Conservation (phyloP, 2,888 invertebrate genomes). For the Agrenia bidenticulata region DNA sequence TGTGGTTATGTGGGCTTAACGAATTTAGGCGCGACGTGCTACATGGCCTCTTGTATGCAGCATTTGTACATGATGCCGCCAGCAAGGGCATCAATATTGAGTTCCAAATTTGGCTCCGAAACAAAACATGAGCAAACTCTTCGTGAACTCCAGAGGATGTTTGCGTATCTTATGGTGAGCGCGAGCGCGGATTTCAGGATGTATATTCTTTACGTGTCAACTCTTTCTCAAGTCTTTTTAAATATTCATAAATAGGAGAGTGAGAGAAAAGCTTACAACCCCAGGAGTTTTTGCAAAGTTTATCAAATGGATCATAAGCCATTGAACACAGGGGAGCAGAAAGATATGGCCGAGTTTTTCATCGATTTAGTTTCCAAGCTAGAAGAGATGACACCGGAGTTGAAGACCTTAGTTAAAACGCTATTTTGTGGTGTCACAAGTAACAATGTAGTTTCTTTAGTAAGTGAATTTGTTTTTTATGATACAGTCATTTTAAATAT, state of each 20-base stretch:
- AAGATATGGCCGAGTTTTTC: slow-evolving; percentile 98
- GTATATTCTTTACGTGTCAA: too few species aligned
- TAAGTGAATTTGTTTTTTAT: too few species aligned
- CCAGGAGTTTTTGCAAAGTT: slow-evolving; percentile 90
- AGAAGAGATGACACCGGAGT: slow-evolving; percentile 84
- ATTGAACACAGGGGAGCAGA: slow-evolving; percentile 92
- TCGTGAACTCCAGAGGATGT: slow-evolving; percentile 88
- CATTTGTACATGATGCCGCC: slow-evolving; percentile 97
- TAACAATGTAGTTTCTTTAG: slow-evolving; percentile 91
- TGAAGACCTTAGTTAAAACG: slow-evolving; percentile 84
- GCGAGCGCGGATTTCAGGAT: not conserved
- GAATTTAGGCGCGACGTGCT: slow-evolving; percentile 93
- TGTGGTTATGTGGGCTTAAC: slow-evolving; percentile 93
- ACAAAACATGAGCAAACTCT: slow-evolving; percentile 61
- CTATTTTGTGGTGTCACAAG: slow-evolving; percentile 91
- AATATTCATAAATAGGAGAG: slow-evolving; percentile 67
- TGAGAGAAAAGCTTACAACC: slow-evolving; percentile 93
- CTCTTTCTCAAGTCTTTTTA: too few species aligned
- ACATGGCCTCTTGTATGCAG: slow-evolving; percentile 97
- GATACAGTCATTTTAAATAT: too few species aligned
- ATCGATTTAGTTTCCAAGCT: slow-evolving; percentile 93
- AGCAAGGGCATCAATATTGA: slow-evolving; percentile 74
- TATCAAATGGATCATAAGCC: slow-evolving; percentile 98
- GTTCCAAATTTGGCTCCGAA: slow-evolving; percentile 66
- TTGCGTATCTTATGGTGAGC: slow-evolving; percentile 80